Evolutionary conservation across 2,888 invertebrate genomes (phyloP).

Genomic region (Nephrotoma guestfalica): DNA sequence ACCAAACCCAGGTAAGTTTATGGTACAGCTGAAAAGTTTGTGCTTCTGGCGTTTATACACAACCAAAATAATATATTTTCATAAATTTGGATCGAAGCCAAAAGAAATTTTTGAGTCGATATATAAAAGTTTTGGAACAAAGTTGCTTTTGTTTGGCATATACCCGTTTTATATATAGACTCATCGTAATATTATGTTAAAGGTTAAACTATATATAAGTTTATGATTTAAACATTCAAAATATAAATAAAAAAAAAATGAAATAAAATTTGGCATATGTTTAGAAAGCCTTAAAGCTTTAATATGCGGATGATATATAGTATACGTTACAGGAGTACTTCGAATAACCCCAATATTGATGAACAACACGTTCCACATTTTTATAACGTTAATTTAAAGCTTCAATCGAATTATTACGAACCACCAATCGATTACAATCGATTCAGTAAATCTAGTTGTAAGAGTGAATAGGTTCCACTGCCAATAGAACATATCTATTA

Average conservation of each 20-base stretch:
- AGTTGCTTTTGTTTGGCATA: background rate
- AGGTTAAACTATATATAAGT: background rate
- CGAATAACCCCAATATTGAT: background rate
- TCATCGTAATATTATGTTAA: background rate
- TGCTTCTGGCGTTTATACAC: background rate
- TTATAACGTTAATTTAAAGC: too few species aligned
- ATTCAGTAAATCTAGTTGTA: too few species aligned
- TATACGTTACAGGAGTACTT: background rate
- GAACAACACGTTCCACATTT: too few species aligned
- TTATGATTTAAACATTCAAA: background rate
- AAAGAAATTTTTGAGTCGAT: background rate
- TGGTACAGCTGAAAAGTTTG: background rate
- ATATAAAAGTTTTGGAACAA: background rate
- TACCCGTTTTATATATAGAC: background rate
- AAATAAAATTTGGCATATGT: background rate
- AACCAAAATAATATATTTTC: background rate
- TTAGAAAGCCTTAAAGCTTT: background rate
- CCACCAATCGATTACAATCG: too few species aligned
- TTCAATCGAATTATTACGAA: too few species aligned
- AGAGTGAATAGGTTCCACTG: too few species aligned
- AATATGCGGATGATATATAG: background rate
- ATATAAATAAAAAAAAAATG: background rate
- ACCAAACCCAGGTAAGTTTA: background rate
- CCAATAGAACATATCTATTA: too few species aligned
- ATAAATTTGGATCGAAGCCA: background rate